Conservation (phyloP, 2,113 vertebrate genomes). For the Leucoraja erinaceus region DNA sequence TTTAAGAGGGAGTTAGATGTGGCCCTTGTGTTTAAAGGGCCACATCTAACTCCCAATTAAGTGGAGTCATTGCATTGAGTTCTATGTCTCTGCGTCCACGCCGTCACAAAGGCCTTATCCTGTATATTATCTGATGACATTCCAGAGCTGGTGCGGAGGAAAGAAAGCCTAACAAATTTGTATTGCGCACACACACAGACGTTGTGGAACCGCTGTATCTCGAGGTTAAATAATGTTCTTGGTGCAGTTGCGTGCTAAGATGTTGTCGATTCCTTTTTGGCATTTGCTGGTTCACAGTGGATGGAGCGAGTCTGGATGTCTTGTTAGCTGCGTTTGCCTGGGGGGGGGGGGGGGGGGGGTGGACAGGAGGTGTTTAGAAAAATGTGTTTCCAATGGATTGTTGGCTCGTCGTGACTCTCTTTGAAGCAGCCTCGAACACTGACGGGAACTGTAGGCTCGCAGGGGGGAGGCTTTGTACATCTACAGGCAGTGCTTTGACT, state of each 20-base stretch:
- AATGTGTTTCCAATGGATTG: background rate
- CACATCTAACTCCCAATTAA: too few relatives aligned
- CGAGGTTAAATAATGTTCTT: background rate
- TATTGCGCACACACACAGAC: background rate
- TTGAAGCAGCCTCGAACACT: background rate
- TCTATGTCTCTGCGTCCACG: too few relatives aligned
- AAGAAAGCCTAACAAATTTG: background rate
- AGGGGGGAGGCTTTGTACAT: background rate
- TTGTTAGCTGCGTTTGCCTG: background rate
- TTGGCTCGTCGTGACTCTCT: background rate
- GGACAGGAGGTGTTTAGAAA: constrained; percentile 7
- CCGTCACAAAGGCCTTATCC: background rate
- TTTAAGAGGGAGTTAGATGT: too few relatives aligned
- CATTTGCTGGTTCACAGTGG: background rate
- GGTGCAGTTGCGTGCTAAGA: background rate
- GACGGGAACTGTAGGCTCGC: background rate
- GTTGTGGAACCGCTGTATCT: background rate
- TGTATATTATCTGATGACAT: too few relatives aligned
- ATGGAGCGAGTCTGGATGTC: background rate
- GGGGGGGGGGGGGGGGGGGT: background rate
- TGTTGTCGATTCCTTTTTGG: background rate
- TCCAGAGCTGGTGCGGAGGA: too few relatives aligned
- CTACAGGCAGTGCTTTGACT: background rate
- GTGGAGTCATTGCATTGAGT: too few relatives aligned
- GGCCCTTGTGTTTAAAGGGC: too few relatives aligned